Evolutionary conservation across 37 sponge, comb jelly and placozoan genomes (phyloP), one percentile per base, ranked within the genome.

Genomic region (Axinella damicornis): DNA sequence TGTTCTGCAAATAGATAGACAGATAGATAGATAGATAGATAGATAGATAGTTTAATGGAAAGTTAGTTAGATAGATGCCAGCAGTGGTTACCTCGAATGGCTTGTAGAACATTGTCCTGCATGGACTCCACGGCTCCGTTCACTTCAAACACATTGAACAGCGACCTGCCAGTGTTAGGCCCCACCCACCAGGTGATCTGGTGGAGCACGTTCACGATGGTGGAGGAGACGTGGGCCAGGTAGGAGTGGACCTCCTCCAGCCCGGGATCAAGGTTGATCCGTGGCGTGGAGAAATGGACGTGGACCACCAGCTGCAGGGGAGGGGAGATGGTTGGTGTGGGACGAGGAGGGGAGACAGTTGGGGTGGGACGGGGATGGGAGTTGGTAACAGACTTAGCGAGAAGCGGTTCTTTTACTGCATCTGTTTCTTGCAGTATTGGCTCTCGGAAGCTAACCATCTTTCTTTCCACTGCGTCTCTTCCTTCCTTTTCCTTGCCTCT

Each of bases 261-360:
- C 37, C 66, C 64, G 20, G 93, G 93, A 4, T 76, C 53, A 35
- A 92, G 38, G 62, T 36, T 27, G 14, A 88, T 34, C 1, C 46
- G 60, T 14, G 93, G 93, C 25, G 75, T 88, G 65, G 74, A 68
- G 56, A 92, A 84, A 40, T 84, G 69, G 52, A 92, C 71, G 6
- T 83, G 76, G 0, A 80, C 73, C 53, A 25, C 28, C 53, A 88
- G 76, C 68, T 74, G 81, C 62, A 60, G 54, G 19, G 37, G 64
- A 17, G 35, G 79, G 22, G 28, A n/a, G n/a, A n/a, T n/a, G 70
- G 38, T 39, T 80, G 18, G 57, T 27, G 25, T 36, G 5, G 4
- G 54, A 6, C 53, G 22, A 54, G 52, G 25, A 78, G 52, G 46
- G 46, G 46, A 46, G 46, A 46, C 46, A 46, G 27, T 2, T 53